These are phyloP conservation scores for Drosophila acutilabella DNA, from an alignment of 2,888 invertebrate species.

Conservation along the genomic window DNA sequence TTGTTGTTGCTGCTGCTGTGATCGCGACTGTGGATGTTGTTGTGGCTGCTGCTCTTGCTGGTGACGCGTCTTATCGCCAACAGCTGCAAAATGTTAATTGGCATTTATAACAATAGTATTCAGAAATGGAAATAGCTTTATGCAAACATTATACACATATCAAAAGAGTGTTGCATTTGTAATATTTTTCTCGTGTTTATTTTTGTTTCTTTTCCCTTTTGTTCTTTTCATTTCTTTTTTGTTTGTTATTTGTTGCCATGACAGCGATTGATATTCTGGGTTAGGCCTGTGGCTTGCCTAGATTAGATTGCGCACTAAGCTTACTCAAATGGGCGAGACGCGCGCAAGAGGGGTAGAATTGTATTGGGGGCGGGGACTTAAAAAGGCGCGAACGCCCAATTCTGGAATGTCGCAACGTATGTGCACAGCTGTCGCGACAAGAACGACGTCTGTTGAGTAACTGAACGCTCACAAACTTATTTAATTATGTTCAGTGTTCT, in stretches of 20 bases:
- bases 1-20: conserved; percentile 41
- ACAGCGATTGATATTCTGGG: conserved; percentile 49
- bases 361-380: conserved; percentile 14
- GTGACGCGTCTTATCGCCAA: conserved; percentile 60
- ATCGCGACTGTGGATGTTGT: conserved; percentile 16
- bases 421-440: conserved; percentile 59
- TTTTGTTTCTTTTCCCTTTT: conserved; percentile 12
- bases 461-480: conserved; percentile 28
- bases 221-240: conserved; percentile 28
- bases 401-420: conserved; percentile 25
- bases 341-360: not conserved
- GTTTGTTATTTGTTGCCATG: conserved; percentile 68
- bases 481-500: conserved; percentile 1
- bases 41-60: conserved; percentile 26
- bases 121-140: conserved; percentile 33
- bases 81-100: conserved; percentile 67
- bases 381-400: conserved; percentile 34
- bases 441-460: conserved; percentile 42
- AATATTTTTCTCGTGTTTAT: conserved; percentile 1
- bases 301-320: conserved; percentile 66
- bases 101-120: conserved; percentile 53
- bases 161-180: conserved; percentile 13
- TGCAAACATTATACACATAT: conserved; percentile 30
- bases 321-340: conserved; percentile 25
- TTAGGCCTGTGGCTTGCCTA: conserved; percentile 24